Conservation (phyloP, 1,140 invertebrate genomes). For the Pseudomyrmex concolor region DNA sequence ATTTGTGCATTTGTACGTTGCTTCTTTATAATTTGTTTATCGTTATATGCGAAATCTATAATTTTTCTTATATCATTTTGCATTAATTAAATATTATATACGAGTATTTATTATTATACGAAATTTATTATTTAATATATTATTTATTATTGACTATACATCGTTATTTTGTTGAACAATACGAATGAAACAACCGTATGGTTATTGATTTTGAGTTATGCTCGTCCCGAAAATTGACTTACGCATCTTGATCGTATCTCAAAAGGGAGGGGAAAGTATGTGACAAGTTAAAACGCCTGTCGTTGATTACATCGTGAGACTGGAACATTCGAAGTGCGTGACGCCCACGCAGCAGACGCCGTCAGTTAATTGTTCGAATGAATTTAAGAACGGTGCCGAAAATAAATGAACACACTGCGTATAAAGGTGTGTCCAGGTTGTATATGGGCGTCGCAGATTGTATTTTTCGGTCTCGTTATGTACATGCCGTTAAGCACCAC, state of each 20-base stretch:
- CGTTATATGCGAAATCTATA: not conserved
- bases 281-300: constrained; percentile 35
- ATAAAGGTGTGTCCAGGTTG: constrained; percentile 55
- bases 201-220: not conserved
- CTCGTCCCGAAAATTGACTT: constrained; percentile 8
- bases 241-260: constrained; percentile 10
- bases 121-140: constrained; percentile 2
- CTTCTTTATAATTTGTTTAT: not conserved
- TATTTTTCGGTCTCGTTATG: constrained; percentile 51
- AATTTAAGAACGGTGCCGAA: constrained; percentile 70
- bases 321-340: constrained; percentile 27
- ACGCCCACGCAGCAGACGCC: constrained; percentile 59
- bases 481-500: constrained; percentile 13
- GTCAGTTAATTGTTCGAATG: constrained; percentile 73
- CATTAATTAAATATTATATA: not conserved
- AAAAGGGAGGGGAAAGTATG: not conserved
- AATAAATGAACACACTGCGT: constrained; percentile 70
- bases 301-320: constrained; percentile 45
- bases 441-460: constrained; percentile 60
- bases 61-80: not conserved
- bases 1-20: not conserved
- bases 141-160: not conserved
- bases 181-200: not conserved
- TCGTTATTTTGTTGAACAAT: not conserved
- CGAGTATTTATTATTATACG: not conserved